Percentiles rank a stretch among this genome's conserved stretches.
These are phyloP conservation scores for Troglohyphantes excavatus DNA, from an alignment of 2,888 invertebrate species.

Conservation along the genomic window DNA sequence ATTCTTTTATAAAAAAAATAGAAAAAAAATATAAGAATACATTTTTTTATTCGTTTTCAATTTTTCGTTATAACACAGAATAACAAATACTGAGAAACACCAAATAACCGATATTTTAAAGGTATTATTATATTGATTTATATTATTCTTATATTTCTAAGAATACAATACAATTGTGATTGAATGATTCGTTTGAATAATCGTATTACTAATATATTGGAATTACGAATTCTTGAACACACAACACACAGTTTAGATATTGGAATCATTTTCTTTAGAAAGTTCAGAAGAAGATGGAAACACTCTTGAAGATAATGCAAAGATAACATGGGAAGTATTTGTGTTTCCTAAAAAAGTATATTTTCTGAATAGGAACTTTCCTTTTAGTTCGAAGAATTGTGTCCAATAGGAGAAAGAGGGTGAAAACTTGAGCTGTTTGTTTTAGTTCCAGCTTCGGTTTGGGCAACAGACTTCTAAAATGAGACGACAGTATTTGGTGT, in stretches of 20 bases:
- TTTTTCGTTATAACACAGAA: too few relatives aligned
- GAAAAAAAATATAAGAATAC: too few relatives aligned
- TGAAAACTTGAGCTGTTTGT: background rate
- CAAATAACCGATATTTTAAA: too few relatives aligned
- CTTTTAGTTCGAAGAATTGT: background rate
- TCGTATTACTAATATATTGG: too few relatives aligned
- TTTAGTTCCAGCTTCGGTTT: background rate
- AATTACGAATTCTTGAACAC: too few relatives aligned
- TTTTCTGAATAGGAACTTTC: background rate
- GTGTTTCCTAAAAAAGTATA: background rate
- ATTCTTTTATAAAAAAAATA: too few relatives aligned
- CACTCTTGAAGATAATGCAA: background rate
- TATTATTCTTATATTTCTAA: too few relatives aligned
- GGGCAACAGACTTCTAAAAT: background rate
- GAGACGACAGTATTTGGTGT: constrained; percentile 1
- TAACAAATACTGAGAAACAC: too few relatives aligned
- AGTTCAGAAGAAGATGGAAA: background rate
- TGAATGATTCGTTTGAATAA: too few relatives aligned
- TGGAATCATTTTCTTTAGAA: background rate
- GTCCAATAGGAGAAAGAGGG: background rate
- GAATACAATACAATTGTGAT: too few relatives aligned
- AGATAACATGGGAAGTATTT: background rate
- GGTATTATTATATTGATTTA: too few relatives aligned
- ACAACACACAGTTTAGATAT: background rate
- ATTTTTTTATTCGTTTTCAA: too few relatives aligned